A percentile compares a stretch with the other conserved stretches of the same genome.
These are phyloP conservation scores for Thoracochromis brauschi DNA, from an alignment of 2,113 vertebrate genomes.

Conservation along the genomic window DNA sequence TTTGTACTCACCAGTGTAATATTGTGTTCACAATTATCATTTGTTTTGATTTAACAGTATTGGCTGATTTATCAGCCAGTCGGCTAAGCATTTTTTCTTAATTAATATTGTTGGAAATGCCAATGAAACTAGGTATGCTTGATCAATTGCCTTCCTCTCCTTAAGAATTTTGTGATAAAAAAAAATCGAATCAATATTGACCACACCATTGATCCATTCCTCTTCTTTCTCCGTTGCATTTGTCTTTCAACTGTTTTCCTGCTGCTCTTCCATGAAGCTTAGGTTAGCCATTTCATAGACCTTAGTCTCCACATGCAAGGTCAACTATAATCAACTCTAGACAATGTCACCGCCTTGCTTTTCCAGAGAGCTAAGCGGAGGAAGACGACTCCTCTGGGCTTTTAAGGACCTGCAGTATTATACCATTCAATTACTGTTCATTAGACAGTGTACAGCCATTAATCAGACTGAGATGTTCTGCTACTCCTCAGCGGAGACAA, in stretches of 20 bases:
- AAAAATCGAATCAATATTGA: conserved; percentile 74
- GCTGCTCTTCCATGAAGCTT: conserved; percentile 57
- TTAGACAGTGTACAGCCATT: conserved; percentile 70
- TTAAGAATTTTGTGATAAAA: conserved; percentile 74
- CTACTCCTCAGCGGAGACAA: conserved; percentile 55
- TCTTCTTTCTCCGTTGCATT: conserved; percentile 67
- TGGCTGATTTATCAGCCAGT: conserved; percentile 62
- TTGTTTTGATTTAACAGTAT: conserved; percentile 69
- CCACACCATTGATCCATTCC: conserved; percentile 66
- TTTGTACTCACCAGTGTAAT: conserved; percentile 19
- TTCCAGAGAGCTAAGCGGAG: conserved; percentile 23
- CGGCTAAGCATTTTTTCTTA: conserved; percentile 73
- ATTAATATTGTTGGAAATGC: conserved; percentile 78
- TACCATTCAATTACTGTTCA: conserved; percentile 77
- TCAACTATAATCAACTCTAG: conserved; percentile 71
- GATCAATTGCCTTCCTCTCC: conserved; percentile 74
- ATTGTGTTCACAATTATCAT: conserved; percentile 60
- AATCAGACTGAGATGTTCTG: conserved; percentile 69
- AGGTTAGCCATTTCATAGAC: conserved; percentile 64
- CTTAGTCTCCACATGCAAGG: conserved; percentile 59
- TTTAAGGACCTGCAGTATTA: conserved; percentile 61
- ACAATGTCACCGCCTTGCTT: conserved; percentile 62
- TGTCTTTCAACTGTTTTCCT: conserved; percentile 61
- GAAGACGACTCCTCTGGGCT: conserved; percentile 55
- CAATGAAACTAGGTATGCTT: conserved; percentile 62